Conservation (phyloP, 2,113 vertebrate genomes). For the Loxodonta africana region DNA sequence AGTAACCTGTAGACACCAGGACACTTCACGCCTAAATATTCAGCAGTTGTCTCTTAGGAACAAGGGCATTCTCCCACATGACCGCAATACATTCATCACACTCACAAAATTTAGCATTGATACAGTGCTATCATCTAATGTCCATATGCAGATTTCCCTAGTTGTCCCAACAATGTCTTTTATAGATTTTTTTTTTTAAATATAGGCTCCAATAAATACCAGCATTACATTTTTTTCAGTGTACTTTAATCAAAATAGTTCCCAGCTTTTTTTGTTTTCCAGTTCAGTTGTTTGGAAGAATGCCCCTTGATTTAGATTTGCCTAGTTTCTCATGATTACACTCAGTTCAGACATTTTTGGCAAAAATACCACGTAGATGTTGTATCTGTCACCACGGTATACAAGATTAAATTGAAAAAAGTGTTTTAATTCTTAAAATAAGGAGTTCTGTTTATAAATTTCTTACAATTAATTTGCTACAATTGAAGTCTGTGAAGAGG, state of each 20-base stretch:
- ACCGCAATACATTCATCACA: background rate
- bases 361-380: background rate
- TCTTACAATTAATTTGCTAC: background rate
- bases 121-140: background rate
- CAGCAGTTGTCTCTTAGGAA: background rate
- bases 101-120: background rate
- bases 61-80: background rate
- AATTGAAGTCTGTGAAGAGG: background rate
- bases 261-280: background rate
- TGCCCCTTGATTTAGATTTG: background rate
- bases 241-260: background rate
- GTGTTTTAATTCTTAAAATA: background rate
- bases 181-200: background rate
- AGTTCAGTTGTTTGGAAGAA: background rate
- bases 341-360: background rate
- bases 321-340: background rate
- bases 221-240: background rate
- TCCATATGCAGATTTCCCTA: background rate
- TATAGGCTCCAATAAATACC: background rate
- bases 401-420: constrained; percentile 13
- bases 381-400: background rate
- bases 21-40: background rate
- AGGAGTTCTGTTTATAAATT: background rate
- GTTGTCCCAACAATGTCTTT: background rate
- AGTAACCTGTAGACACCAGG: background rate